Evolutionary conservation across 2,888 invertebrate species (phyloP), one percentile per base, ranked within the genome.

Genomic region (Salticus scenicus): DNA sequence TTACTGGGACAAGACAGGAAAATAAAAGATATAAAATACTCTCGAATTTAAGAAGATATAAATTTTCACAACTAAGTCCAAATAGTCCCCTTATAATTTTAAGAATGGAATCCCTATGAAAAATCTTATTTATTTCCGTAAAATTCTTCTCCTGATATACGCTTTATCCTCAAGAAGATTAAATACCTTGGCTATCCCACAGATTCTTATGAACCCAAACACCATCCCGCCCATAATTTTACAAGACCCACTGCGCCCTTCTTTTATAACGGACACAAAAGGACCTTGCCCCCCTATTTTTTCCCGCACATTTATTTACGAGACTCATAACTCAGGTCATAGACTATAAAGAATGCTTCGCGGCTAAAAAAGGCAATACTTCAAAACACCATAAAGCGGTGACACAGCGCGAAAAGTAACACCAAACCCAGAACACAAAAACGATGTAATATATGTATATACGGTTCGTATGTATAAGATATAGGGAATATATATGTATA

Each of bases 401-500:
- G 31, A 57, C 57, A 66, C 17, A 31, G 66, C 31, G 66, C 66
- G 66, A 30, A 70, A 27, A 70, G 42, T 33, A 70, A 67, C 33
- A 67, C 33, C 66, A 20, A n/a, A 10, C 57, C 66, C 1, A 33
- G n/a, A 20, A 67, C 33, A 67, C 8, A 37, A 63, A 76, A 66
- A 66, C 31, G 71, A 51, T 24, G 66, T 57, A 47, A 31, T 75
- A 70, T 33, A 67, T 67, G 73, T 69, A 78, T 70, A 24, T 69
- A 27, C 12, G 51, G 67, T 42, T 20, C 27, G 74, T 1, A 30
- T 33, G 33, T 41, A 70, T 70, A 78, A 78, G 57, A 63, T 71
- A 42, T 64, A 70, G n/a, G n/a, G 71, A 57, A 42, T 81, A 57
- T 74, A 82, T 72, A 82, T 75, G 72, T 70, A 33, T 67, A 67